Evolutionary conservation across 1,140 invertebrate genomes (phyloP).

Genomic region (Temnothorax nylanderi): DNA sequence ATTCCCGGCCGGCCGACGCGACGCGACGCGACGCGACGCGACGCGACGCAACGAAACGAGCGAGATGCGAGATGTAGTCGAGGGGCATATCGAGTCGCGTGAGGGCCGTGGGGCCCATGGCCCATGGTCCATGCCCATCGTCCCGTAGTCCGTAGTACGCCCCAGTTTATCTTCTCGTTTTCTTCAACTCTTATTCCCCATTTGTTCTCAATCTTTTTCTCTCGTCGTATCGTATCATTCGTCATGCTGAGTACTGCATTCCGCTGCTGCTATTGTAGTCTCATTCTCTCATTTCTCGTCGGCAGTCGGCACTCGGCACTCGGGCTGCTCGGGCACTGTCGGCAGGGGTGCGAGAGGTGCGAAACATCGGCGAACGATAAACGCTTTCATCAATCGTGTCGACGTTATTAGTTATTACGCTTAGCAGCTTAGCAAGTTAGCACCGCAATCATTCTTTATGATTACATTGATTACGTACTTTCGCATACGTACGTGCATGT

Average conservation of each 20-base stretch:
- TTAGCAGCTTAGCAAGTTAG: neutral
- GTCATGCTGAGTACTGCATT: no score
- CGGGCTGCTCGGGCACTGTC: no score
- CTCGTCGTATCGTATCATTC: no score
- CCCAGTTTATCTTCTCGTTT: neutral
- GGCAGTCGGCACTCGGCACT: no score
- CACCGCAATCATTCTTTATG: neutral
- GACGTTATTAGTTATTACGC: neutral
- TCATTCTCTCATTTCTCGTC: neutral
- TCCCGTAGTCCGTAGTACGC: neutral
- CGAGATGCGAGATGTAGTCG: conserved; percentile 61
- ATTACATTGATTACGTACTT: conserved; percentile 9
- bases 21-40: no score
- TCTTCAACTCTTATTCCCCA: no score
- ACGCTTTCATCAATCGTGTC: neutral
- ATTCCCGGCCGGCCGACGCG: no score
- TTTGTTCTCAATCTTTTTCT: no score
- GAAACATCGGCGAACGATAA: neutral
- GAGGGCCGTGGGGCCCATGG: neutral
- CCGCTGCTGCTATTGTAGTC: no score
- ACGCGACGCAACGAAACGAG: neutral
- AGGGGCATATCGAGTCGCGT: conserved; percentile 13
- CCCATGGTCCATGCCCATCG: neutral
- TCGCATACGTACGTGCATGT: conserved; percentile 7
- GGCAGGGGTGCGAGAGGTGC: neutral